phyloP scores from a whole-genome alignment of 2,113 vertebrate species.

The Notiomystis cincta region DNA sequence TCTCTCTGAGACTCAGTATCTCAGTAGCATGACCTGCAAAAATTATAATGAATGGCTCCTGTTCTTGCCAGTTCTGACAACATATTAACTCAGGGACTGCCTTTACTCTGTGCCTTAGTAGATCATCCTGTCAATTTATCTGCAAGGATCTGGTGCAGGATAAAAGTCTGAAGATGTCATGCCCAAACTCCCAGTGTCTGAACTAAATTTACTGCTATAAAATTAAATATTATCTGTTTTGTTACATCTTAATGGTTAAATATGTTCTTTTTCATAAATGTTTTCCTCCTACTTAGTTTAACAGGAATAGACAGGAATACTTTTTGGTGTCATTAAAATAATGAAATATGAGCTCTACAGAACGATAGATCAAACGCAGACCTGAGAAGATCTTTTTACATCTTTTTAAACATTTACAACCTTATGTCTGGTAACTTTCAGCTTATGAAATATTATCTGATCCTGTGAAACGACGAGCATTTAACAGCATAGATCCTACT shows the following conservation, averaged over 20 bases:
- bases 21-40: too few species aligned
- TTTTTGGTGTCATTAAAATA: background rate
- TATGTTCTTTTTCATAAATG: background rate
- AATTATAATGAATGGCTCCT: background rate
- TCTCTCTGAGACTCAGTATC: too few species aligned
- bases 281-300: background rate
- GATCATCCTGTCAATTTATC: background rate
- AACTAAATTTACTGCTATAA: background rate
- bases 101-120: background rate
- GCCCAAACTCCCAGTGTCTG: background rate
- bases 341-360: background rate
- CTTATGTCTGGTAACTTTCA: slow-evolving; percentile 58
- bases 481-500: slow-evolving; percentile 96
- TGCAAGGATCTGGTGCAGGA: background rate
- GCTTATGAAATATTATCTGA: slow-evolving; percentile 94
- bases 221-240: background rate
- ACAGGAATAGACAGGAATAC: background rate
- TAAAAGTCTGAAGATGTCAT: background rate
- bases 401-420: background rate
- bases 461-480: slow-evolving; percentile 92
- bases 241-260: background rate
- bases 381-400: background rate
- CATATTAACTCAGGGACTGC: background rate
- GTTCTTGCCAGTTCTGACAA: background rate
- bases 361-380: background rate